A percentile compares a stretch with the other conserved stretches of the same genome.
These are phyloP conservation scores for Scophthalmus maximus DNA, from an alignment of 2,113 vertebrate genomes.

Conservation along the genomic window DNA sequence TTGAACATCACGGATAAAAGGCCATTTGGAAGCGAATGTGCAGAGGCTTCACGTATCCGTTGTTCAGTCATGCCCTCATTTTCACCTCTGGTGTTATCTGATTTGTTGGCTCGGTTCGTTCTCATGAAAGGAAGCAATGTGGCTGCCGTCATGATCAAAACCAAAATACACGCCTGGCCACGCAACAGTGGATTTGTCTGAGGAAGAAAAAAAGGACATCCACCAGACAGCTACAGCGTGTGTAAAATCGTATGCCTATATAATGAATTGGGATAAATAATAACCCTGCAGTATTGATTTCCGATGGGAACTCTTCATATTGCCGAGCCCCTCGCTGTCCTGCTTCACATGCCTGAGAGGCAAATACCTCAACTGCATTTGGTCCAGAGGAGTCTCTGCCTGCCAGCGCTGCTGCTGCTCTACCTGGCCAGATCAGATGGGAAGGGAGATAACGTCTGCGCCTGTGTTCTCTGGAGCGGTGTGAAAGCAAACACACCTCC, in stretches of 20 bases:
- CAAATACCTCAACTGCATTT: constrained; percentile 77
- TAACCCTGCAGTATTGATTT: not conserved
- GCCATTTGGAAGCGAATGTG: not conserved
- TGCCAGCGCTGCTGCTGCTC: constrained; percentile 60
- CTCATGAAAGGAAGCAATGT: not conserved
- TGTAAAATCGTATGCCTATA: not conserved
- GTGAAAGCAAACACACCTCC: constrained; percentile 80
- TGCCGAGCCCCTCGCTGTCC: constrained; percentile 28
- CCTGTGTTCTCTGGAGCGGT: constrained; percentile 65
- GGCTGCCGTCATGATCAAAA: not conserved
- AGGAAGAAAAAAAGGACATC: no score
- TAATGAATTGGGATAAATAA: not conserved
- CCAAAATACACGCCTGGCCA: no score
- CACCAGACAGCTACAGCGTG: not conserved
- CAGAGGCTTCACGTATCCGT: not conserved
- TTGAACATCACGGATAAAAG: no score
- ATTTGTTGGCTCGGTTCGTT: not conserved
- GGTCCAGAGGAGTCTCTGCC: constrained; percentile 63
- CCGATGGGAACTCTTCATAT: no score
- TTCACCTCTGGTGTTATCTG: not conserved
- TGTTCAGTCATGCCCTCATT: not conserved
- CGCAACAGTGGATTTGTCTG: not conserved
- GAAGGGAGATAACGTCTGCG: constrained; percentile 74
- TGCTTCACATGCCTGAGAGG: constrained; percentile 74
- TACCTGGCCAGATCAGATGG: constrained; percentile 77